Percentiles rank a stretch among this genome's conserved stretches.
Conservation (phyloP, 1,140 invertebrate genomes). For the Akabosia matsudoensis region DNA sequence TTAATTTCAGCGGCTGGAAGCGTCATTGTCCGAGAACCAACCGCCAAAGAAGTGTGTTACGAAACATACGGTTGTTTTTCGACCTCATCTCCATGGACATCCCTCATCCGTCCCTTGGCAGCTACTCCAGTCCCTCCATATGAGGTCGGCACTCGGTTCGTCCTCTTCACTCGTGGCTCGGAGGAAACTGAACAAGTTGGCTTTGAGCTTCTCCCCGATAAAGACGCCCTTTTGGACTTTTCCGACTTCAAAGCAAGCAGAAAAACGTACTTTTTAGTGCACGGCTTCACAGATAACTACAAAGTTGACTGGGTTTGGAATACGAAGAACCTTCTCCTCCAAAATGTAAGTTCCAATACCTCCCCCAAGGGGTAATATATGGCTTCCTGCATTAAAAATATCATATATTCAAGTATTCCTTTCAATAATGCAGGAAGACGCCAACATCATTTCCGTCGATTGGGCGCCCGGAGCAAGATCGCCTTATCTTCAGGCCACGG, state of each 20-base stretch:
- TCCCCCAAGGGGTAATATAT: not conserved
- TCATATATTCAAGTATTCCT: not conserved
- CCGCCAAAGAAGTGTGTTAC: constrained; percentile 48
- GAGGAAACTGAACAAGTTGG: constrained; percentile 18
- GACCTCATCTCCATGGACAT: constrained; percentile 51
- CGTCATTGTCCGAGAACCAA: not conserved
- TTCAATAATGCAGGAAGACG: constrained; percentile 46
- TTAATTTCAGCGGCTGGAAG: not conserved
- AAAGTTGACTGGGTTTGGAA: constrained; percentile 19
- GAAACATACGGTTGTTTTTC: constrained; percentile 52
- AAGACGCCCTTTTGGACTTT: constrained; percentile 29
- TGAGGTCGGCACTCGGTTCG: constrained; percentile 39
- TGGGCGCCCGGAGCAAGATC: constrained; percentile 48
- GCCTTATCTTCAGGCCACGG: constrained; percentile 49
- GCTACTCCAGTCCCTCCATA: constrained; percentile 33
- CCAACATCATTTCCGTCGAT: constrained; percentile 50
- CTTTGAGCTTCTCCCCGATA: constrained; percentile 32
- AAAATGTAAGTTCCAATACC: constrained; percentile 25
- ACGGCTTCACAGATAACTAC: constrained; percentile 38
- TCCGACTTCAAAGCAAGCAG: constrained; percentile 25
- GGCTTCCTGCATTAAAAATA: not conserved
- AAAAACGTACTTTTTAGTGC: constrained; percentile 34
- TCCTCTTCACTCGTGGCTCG: constrained; percentile 33
- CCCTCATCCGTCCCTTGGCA: constrained; percentile 47
- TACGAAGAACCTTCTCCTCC: constrained; percentile 33